Percentiles rank a stretch among this genome's conserved stretches.
phyloP scores from a whole-genome alignment of 2,113 vertebrate genomes.

The Lonchura striata region DNA sequence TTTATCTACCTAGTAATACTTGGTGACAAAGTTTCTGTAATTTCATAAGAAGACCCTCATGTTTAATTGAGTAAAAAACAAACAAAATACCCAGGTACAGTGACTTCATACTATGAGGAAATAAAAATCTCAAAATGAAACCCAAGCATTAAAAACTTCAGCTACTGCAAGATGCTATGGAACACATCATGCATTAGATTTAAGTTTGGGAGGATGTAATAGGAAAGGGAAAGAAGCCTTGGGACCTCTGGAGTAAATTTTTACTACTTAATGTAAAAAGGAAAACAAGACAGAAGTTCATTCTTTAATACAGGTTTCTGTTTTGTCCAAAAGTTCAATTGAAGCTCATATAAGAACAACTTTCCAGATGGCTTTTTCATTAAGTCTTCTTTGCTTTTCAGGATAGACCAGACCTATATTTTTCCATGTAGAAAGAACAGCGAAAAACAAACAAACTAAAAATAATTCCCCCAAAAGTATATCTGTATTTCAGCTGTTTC shows the following conservation, averaged over 20 bases:
- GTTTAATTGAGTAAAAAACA: background rate
- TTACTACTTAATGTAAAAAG: background rate
- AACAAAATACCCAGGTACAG: background rate
- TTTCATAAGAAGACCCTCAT: background rate
- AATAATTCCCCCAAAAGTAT: background rate
- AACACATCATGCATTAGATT: background rate
- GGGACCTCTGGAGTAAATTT: background rate
- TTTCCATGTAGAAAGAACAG: background rate
- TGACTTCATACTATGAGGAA: background rate
- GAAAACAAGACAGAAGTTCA: background rate
- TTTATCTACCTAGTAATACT: background rate
- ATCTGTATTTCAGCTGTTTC: background rate
- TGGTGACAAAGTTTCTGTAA: background rate
- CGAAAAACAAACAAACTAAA: background rate
- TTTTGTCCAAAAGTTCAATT: background rate
- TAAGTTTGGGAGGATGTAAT: background rate
- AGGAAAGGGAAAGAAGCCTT: background rate
- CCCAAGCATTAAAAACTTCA: background rate
- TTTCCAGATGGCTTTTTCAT: background rate
- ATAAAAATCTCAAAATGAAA: background rate
- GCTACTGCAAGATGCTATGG: background rate
- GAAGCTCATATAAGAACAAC: background rate
- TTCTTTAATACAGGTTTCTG: background rate
- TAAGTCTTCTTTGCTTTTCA: background rate
- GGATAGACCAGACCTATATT: background rate